Evolutionary conservation across 2,797 vertebrate genomes (phyloP), one percentile per base, ranked within the genome.

Genomic region (Anableps anableps): DNA sequence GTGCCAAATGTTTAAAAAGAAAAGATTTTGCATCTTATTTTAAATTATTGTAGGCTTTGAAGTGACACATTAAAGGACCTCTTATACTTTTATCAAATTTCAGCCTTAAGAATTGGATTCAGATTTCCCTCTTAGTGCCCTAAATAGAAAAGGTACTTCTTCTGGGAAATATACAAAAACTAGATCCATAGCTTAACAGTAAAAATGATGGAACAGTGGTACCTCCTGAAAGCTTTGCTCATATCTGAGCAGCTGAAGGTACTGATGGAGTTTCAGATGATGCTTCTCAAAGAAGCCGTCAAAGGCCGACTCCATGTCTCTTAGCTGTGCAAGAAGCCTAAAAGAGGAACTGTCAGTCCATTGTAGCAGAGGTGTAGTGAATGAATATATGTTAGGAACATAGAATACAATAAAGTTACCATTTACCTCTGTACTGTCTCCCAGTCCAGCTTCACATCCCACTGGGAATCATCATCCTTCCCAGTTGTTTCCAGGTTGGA

Each of bases 231-330:
- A 99, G 93, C 96, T 96, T 83, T 97, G 96, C 88, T 99, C 98
- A 86, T 98, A 99, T 94, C 96, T 96, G 91, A 97, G 96, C 26
- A 99, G 84, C 66, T 99, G 97, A 79, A 99, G 92, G 90, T 98
- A 99, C 80, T 99, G 99, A 74, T 98, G 96, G 91, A 99, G 96
- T 95, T 99, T 99, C 60, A 98, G 93, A 85, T 98, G 97, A 80
- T 99, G 97, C 83, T 99, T 99, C 89, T 99, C 98, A 94, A 98
- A 99, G 96, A 99, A 99, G 85, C 97, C 98, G 68, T 99, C 98
- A 83, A 99, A 99, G 79, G 98, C 98, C 0, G 91, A 96, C 93
- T 99, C 98, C 98, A 99, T 99, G 87, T 99, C 98, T 81, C 87
- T 95, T 81, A 99, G 95, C 94, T 99, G 98, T 47, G 95, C 92